Percentiles rank a stretch among this genome's conserved stretches.
These are phyloP conservation scores for Catostomus latipinnis DNA, from an alignment of 2,797 vertebrate species.

Conservation along the genomic window DNA sequence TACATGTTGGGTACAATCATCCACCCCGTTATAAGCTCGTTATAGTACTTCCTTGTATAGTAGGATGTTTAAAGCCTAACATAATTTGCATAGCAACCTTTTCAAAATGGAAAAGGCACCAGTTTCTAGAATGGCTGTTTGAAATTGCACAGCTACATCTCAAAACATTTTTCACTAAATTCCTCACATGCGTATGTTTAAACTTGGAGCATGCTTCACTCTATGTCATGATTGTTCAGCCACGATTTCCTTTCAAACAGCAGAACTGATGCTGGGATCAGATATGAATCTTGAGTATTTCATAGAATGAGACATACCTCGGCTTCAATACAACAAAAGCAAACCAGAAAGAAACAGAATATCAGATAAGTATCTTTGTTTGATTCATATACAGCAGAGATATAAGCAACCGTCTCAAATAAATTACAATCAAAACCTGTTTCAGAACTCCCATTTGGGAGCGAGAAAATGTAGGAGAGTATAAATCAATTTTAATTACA, in stretches of 20 bases:
- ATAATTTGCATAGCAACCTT: too few species aligned
- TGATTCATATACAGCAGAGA: background rate
- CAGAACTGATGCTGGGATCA: background rate
- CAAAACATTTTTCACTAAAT: background rate
- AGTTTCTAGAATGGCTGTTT: too few species aligned
- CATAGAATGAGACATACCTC: conserved; percentile 38
- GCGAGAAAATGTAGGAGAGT: background rate
- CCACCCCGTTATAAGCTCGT: too few species aligned
- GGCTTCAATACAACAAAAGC: conserved; percentile 8
- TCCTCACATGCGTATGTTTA: background rate
- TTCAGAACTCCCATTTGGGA: background rate
- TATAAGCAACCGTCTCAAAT: conserved; percentile 1
- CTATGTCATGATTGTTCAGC: background rate
- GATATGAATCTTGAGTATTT: conserved; percentile 24
- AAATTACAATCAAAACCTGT: background rate
- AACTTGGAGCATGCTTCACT: background rate
- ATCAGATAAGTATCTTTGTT: conserved; percentile 36
- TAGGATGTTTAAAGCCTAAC: too few species aligned
- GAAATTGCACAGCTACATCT: too few species aligned
- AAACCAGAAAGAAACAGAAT: conserved; percentile 28
- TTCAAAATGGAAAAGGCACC: too few species aligned
- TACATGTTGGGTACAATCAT: too few species aligned
- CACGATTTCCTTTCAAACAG: background rate
- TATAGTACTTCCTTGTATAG: too few species aligned
- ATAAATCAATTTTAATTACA: conserved; percentile 8